Evolutionary conservation across 2,888 invertebrate genomes (phyloP).

Genomic region (Oegoconia quadripuncta): DNA sequence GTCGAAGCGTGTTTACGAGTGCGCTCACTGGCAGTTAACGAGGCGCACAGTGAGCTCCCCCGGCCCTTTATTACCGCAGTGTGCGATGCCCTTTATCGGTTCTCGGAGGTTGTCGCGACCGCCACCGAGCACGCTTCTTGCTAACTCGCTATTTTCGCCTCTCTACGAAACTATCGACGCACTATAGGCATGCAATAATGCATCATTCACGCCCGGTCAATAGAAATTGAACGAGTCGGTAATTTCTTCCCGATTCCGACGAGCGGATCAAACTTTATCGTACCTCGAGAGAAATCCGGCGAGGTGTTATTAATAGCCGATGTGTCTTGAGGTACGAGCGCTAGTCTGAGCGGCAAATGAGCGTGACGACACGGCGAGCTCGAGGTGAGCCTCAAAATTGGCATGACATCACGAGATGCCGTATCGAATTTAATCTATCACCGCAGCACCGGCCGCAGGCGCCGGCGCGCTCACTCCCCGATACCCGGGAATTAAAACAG

Average conservation of each 20-base stretch:
- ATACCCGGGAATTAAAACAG: conserved; percentile 31
- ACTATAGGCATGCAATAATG: conserved; percentile 47
- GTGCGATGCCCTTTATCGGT: conserved; percentile 42
- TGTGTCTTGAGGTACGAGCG: conserved; percentile 40
- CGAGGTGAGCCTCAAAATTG: conserved; percentile 60
- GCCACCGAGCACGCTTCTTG: conserved; percentile 63
- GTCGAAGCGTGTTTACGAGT: conserved; percentile 67
- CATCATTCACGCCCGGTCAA: conserved; percentile 55
- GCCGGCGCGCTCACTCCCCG: conserved; percentile 45
- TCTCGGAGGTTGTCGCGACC: conserved; percentile 67
- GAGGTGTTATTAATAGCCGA: conserved; percentile 44
- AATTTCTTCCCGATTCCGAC: conserved; percentile 25
- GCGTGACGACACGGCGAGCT: conserved; percentile 60
- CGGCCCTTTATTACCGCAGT: conserved; percentile 11
- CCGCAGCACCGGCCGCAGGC: conserved; percentile 57
- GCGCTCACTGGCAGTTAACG: conserved; percentile 59
- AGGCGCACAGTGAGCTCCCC: conserved; percentile 48
- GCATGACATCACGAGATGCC: conserved; percentile 76
- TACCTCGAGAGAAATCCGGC: conserved; percentile 24
- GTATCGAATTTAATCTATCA: conserved; percentile 79
- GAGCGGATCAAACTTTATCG: conserved; percentile 10
- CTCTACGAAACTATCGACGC: conserved; percentile 57
- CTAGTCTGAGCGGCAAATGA: conserved; percentile 40
- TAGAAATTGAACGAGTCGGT: conserved; percentile 40
- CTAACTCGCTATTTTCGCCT: conserved; percentile 68